Base-by-base conservation (phyloP, 2,797 vertebrate species). In the Malacoctenus gilli region DNA sequence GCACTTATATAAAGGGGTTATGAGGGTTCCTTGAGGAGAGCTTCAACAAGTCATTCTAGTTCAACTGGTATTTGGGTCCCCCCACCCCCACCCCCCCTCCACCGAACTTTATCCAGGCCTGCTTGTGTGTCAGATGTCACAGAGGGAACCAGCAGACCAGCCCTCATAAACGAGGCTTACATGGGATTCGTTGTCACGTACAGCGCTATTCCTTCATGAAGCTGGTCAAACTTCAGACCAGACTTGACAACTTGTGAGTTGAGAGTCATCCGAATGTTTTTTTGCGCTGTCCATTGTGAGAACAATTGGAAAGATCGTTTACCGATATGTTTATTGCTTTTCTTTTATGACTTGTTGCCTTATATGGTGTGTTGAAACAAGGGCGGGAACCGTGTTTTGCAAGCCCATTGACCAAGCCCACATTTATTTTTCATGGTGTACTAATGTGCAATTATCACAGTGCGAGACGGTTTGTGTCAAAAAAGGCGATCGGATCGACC, bases 351-450 rank as follows among this genome's bases (percentile, higher is more conserved):
- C 60, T 81, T 82, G 56, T 91, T 92, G 72, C 92, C 92, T 88
- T 93, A 92, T 92, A 92, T 89, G 92, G 91, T 44, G 60, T 69
- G 80, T 64, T 81, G 65, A 55, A 84, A 54, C 71, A 67, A 89
- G 86, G 90, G 86, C 86, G 85, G 86, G 89, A 91, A 82, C 85
- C 57, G 14, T 64, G 62, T 92, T 91, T 91, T 87, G 89, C 85
- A 91, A 91, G 81, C 55, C 75, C 67, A 67, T 75, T 82, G 86
- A 86, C 91, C 91, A 91, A 91, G 86, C 91, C 89, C 83, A 85
- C 85, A 80, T 82, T 73, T 85, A 63, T 79, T 83, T 70, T 76
- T 80, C 60, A 41, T 59, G 56, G 77, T 87, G 80, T 77, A 75
- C 79, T 85, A 84, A 82, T 79, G 72, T 49, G 59, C 52, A 82